phyloP scores from a whole-genome alignment of 2,888 invertebrate species.

The Athalia cordata region DNA sequence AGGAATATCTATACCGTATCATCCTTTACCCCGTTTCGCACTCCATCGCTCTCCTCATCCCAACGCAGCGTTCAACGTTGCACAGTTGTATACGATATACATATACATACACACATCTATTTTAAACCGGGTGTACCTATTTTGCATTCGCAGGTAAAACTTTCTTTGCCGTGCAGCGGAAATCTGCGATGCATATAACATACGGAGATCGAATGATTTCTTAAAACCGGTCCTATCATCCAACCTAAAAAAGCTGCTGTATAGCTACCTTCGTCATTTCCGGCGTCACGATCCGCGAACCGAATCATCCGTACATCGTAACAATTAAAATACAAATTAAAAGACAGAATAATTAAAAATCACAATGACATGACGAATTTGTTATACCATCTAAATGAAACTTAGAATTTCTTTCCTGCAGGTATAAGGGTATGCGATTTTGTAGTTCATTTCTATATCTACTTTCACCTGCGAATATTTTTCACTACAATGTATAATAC shows the following conservation, averaged over 20 bases:
- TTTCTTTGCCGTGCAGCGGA: conserved; percentile 7
- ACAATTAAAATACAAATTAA: no score
- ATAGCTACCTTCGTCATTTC: conserved; percentile 16
- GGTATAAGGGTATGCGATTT: no score
- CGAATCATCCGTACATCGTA: no score
- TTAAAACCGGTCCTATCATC: conserved; percentile 27
- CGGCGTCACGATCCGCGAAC: conserved; percentile 27
- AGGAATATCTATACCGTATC: conserved; percentile 40
- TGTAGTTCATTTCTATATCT: no score
- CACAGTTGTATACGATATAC: no score
- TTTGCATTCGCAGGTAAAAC: conserved; percentile 40
- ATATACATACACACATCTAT: not conserved
- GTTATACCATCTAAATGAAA: no score
- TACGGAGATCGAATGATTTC: conserved; percentile 31
- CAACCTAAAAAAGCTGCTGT: not conserved
- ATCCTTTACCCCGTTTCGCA: conserved; percentile 36
- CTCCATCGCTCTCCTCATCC: conserved; percentile 32
- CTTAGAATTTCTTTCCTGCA: no score
- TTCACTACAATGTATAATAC: no score
- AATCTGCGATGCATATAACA: not conserved
- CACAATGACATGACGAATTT: no score
- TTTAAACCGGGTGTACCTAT: conserved; percentile 18
- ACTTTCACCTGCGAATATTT: no score
- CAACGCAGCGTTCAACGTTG: not conserved
- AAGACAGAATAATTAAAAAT: no score